Evolutionary conservation across 1,140 invertebrate species (phyloP), one percentile per base, ranked within the genome.

Genomic region (Megalopta genalis): DNA sequence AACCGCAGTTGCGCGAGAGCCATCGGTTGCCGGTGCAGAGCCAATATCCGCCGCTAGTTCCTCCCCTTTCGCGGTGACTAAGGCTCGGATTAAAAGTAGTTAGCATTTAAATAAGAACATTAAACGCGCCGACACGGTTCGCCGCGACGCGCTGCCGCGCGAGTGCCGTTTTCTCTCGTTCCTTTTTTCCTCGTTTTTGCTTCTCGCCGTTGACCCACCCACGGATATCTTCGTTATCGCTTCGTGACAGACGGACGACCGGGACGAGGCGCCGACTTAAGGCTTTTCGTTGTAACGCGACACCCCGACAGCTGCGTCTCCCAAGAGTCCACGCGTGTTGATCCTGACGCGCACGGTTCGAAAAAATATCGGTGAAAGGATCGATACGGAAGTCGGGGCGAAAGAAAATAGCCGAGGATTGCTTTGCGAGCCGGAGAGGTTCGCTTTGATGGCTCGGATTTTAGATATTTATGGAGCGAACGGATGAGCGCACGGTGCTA

Each of bases 21-120:
- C 66, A 32, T 76, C 82, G 69, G 67, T 64, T 75, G 60, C 52
- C 68, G 80, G n/a, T 76, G 57, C 62, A 63, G 54, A 68, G 69
- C 72, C 77, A 81, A 86, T 85, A 81, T 82, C 80, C 74, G 57
- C 49, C 4, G 25, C 64, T 72, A 73, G 75, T 81, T 71, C 52
- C 37, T 37, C 70, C 68, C 69, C 18, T 52, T 52, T 69, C 49
- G 59, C 73, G 39, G 68, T 67, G 74, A 70, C 49, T 67, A 18
- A 52, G 54, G 32, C 42, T 49, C 63, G 86, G 74, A 82, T 82
- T 85, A 84, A 78, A 82, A 80, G 66, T 87, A 86, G 85, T 88
- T 88, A 86, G 76, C 82, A 83, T 88, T 84, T 83, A 82, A 84
- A 88, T 87, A 88, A 85, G 78, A 87, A 54, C 68, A 80, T 88